phyloP scores from a whole-genome alignment of 2,113 vertebrate genomes.

The Chrysochloris asiatica region DNA sequence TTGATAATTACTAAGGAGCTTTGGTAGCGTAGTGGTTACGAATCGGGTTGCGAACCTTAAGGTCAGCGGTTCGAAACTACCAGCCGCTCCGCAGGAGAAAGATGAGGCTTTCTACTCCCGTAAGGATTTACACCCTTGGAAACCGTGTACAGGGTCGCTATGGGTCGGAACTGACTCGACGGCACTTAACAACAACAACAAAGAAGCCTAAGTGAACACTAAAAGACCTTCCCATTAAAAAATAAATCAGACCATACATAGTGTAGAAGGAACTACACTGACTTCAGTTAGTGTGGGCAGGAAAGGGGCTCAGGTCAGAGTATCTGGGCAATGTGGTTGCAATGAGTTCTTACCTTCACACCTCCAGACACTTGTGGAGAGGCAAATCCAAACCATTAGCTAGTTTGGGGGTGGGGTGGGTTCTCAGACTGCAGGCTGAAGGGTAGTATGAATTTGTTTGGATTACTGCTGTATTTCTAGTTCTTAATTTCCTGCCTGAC shows the following conservation, averaged over 20 bases:
- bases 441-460: background rate
- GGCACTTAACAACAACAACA: no score
- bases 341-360: background rate
- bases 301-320: background rate
- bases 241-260: background rate
- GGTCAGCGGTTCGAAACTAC: no score
- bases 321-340: background rate
- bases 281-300: background rate
- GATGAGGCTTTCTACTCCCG: no score
- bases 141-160: no score
- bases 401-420: rapidly evolving
- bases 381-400: background rate
- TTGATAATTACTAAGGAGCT: no score
- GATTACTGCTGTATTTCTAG: background rate
- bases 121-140: no score
- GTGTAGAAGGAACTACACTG: background rate
- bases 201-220: background rate
- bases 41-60: no score
- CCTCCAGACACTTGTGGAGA: background rate
- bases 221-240: background rate
- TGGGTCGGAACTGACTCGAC: no score
- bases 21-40: no score
- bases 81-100: no score
- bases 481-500: background rate
- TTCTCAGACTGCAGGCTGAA: background rate